Conservation (phyloP, 1,140 invertebrate genomes). For the Drosophila pectinifera region DNA sequence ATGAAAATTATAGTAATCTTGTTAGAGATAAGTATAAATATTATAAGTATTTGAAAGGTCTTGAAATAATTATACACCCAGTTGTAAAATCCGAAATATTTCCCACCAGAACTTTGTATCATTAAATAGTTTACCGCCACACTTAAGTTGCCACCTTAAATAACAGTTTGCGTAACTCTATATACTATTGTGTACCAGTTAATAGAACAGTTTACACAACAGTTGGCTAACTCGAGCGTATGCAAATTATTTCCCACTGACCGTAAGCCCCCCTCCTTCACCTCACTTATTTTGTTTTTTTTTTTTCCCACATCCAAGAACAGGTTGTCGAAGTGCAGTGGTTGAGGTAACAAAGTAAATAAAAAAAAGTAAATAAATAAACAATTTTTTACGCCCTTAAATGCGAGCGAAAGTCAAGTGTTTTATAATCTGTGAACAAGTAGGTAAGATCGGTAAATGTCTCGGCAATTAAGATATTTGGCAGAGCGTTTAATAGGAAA, state of each 20-base stretch:
- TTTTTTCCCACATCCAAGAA: neutral
- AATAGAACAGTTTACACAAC: slow-evolving; percentile 38
- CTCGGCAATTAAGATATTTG: slow-evolving; percentile 1
- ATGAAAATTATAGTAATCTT: no score
- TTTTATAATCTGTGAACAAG: slow-evolving; percentile 4
- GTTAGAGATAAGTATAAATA: no score
- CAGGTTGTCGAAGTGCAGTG: slow-evolving; percentile 3
- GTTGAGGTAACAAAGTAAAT: slow-evolving; percentile 13
- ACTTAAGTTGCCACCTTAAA: slow-evolving; percentile 6
- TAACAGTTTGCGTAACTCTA: slow-evolving; percentile 29
- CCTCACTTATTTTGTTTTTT: neutral
- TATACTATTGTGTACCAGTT: slow-evolving; percentile 41
- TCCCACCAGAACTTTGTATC: neutral
- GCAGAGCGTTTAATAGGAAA: no score
- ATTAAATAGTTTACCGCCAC: neutral
- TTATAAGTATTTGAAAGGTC: no score
- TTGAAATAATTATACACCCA: neutral
- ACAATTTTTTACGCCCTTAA: neutral
- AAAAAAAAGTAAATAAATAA: slow-evolving; percentile 8
- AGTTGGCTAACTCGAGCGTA: slow-evolving; percentile 33
- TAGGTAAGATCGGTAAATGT: slow-evolving; percentile 3
- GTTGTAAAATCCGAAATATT: no score
- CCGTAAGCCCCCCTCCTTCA: neutral
- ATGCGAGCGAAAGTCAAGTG: neutral
- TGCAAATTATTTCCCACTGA: slow-evolving; percentile 14